Base-by-base conservation (phyloP, 2,888 invertebrate species). In the Microctonus hyperodae region DNA sequence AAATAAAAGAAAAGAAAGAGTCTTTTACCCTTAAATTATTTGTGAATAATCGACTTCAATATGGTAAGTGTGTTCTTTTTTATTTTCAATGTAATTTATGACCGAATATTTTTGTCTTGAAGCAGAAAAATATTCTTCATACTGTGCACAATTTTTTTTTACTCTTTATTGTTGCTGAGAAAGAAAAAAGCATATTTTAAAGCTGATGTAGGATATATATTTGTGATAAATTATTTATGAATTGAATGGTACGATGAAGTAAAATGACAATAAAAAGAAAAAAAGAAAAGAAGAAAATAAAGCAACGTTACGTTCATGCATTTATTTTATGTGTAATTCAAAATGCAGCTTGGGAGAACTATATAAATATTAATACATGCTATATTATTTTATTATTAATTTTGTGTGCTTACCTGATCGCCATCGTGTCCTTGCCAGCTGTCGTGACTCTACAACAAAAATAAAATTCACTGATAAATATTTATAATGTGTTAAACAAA, bases 391-490 rank as follows among this genome's bases (percentile, higher is more conserved):
- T 31, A 33, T 25, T 28, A 10, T 51, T 22, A 23, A 51, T 55
- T 35, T 35, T 57, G 22, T 51, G 22, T 55, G 58, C 86, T 85
- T 79, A 88, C 88, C 86, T 88, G 88, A 81, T 88, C 88, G 76
- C 86, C 86, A 78, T 88, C 88, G 76, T 87, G 87, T 69, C 87
- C 88, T 78, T 88, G 88, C 88, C 88, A 88, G 81, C 88, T 88
- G 83, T 88, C 88, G 75, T 87, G 88, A 76, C 87, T 87, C 88
- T 88, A 86, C 48, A 87, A 88, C 74, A 84, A 76, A 84, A 78
- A 78, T 10, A 76, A 72, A 73, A n/a, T n/a, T n/a, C n/a, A n/a
- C n/a, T n/a, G 66, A 72, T 67, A 69, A 16, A 7, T 16, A 44
- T 44, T 1, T 20, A 6, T 44, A n/a, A n/a, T n/a, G n/a, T n/a